A percentile compares a stretch with the other conserved stretches of the same genome.
These are phyloP conservation scores for Drosophila setosimentum DNA, from an alignment of 2,888 invertebrate species.

Conservation along the genomic window DNA sequence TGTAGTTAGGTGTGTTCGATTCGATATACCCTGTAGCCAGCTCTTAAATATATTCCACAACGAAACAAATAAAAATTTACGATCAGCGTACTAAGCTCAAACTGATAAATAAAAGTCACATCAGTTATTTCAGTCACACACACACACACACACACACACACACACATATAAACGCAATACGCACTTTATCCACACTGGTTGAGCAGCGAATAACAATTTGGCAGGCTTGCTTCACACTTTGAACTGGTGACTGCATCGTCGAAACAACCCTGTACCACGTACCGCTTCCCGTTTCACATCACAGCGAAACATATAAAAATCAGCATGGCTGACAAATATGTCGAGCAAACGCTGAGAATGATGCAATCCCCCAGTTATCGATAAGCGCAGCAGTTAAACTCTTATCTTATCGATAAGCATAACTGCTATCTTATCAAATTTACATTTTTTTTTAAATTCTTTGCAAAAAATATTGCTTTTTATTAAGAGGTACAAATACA, in stretches of 20 bases:
- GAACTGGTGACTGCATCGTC: conserved; percentile 32
- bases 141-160: conserved; percentile 7
- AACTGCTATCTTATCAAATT: conserved; percentile 46
- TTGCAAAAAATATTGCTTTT: conserved; percentile 52
- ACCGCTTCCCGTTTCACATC: conserved; percentile 34
- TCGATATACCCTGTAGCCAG: background rate
- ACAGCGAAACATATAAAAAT: conserved; percentile 5
- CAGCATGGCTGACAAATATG: conserved; percentile 20
- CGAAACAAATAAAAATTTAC: background rate
- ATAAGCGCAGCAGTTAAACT: conserved; percentile 24
- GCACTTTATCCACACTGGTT: conserved; percentile 43
- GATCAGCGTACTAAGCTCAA: background rate
- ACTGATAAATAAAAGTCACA: background rate
- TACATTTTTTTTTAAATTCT: conserved; percentile 12
- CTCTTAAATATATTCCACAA: background rate
- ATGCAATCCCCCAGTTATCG: conserved; percentile 49
- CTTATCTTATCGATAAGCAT: conserved; percentile 37
- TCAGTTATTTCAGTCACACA: background rate
- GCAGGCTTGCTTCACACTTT: conserved; percentile 8
- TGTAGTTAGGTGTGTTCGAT: background rate
- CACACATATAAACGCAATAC: conserved; percentile 21
- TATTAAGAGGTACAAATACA: conserved; percentile 41
- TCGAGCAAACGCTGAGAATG: conserved; percentile 32
- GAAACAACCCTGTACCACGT: conserved; percentile 13
- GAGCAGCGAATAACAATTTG: background rate